Evolutionary conservation across 2,797 vertebrate species (phyloP), one percentile per base, ranked within the genome.

Genomic region (Paramormyrops hopkinsi): DNA sequence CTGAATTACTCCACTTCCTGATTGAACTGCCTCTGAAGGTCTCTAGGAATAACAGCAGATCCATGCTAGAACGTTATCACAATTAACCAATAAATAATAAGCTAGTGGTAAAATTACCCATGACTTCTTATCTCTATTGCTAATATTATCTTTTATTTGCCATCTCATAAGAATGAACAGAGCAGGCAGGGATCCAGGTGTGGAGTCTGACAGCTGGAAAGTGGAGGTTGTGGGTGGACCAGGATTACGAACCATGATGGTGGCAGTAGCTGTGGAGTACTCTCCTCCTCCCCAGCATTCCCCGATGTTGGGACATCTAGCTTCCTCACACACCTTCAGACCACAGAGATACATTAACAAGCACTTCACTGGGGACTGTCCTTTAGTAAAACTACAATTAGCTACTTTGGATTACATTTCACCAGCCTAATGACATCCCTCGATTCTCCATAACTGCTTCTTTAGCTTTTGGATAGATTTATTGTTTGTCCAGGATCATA

Each of bases 281-380:
- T 99, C 97, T 91, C 98, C 98, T 41, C 98, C 99, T 89, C 98
- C 98, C 98, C 99, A 99, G 83, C 98, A 99, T 90, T 99, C 98
- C 11, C 98, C 98, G 17, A 99, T 98, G 94, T 99, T 99, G 29
- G 99, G 98, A 94, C 98, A 99, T 87, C 97, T 96, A 11, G 98
- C 98, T 93, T 99, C 99, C 92, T 99, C 99, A 93, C 99, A 99
- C 2, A 99, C 99, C 99, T 99, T 86, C 22, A 88, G 54, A 82
- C 85, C 88, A 88, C 14, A 91, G 12, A 90, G 9, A 50, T 86
- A 53, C 50, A 86, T 51, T 54, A 51, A 25, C 4, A 85, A 85
- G 25, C 4, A 53, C 48, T 44, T 46, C 37, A 46, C 41, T n/a
- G 25, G 69, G 5, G 4, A 37, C 14, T 19, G 2, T 19, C 12